Evolutionary conservation across 2,888 invertebrate genomes (phyloP).

Genomic region (Trissonchulus sp.): DNA sequence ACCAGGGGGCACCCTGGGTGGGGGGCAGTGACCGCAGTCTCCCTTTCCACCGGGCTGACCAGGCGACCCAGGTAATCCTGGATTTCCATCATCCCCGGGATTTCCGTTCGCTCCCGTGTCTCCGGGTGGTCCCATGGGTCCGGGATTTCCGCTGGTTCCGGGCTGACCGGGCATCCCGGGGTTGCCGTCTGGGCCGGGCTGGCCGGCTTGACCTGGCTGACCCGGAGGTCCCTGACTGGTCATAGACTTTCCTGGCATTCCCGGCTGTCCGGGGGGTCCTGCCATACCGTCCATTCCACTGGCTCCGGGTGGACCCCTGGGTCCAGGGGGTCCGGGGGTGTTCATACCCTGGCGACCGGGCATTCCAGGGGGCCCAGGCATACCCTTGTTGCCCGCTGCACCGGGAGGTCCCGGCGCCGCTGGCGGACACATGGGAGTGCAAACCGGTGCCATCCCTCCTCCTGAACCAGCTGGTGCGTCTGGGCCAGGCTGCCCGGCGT

Average conservation of each 20-base stretch:
- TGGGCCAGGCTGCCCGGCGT: constrained; percentile 1
- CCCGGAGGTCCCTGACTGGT: background rate
- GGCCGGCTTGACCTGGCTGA: background rate
- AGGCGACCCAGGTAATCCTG: background rate
- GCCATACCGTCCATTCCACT: background rate
- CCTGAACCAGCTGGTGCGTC: background rate
- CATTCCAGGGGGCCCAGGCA: constrained; percentile 8
- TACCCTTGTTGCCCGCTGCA: background rate
- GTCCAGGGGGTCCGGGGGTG: background rate
- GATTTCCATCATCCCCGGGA: constrained; percentile 2
- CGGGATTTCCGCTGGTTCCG: background rate
- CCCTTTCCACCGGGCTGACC: background rate
- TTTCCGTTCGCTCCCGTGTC: background rate
- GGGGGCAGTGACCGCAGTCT: background rate
- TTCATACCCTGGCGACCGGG: background rate
- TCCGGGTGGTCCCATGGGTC: background rate
- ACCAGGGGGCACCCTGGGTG: background rate
- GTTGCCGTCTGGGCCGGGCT: constrained; percentile 1
- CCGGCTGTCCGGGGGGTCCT: background rate
- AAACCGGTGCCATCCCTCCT: background rate
- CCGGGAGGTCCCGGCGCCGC: constrained; percentile 14
- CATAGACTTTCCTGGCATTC: background rate
- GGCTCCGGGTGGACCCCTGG: background rate
- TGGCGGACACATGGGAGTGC: background rate
- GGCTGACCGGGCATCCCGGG: constrained; percentile 8